Evolutionary conservation across 2,113 vertebrate species (phyloP).

Genomic region (Alouatta palliata): DNA sequence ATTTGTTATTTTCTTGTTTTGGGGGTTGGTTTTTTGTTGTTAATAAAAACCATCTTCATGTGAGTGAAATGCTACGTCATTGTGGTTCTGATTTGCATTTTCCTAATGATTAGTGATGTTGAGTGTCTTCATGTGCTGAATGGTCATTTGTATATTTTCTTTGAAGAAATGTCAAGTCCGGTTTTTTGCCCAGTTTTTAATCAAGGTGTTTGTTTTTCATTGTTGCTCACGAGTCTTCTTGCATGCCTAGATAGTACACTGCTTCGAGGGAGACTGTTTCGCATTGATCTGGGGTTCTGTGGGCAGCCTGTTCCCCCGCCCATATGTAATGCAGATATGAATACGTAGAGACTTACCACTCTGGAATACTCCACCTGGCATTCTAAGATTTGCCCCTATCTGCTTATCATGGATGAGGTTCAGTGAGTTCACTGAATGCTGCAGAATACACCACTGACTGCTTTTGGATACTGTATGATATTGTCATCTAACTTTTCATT

Average conservation of each 20-base stretch:
- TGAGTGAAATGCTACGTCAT: not conserved
- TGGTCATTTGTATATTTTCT: not conserved
- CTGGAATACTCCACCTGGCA: not conserved
- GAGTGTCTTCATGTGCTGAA: not conserved
- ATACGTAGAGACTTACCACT: not conserved
- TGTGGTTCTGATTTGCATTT: not conserved
- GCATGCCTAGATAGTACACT: not conserved
- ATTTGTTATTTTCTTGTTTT: not conserved
- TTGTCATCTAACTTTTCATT: not conserved
- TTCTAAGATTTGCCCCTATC: not conserved
- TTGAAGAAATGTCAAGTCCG: not conserved
- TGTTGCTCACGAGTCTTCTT: not conserved
- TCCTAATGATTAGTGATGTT: not conserved
- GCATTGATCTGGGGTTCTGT: not conserved
- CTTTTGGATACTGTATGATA: not conserved
- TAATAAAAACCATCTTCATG: not conserved
- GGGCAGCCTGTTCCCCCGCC: not conserved
- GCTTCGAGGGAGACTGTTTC: not conserved
- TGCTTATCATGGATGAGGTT: not conserved
- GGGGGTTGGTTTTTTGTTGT: not conserved
- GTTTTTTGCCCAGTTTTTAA: not conserved
- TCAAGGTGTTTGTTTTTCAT: not conserved
- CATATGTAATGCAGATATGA: not conserved
- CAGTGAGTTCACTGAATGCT: not conserved
- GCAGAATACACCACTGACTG: not conserved